Percentiles rank a stretch among this genome's conserved stretches.
These are phyloP conservation scores for Pangasius krempfi DNA, from an alignment of 2,797 vertebrate species.

Conservation along the genomic window DNA sequence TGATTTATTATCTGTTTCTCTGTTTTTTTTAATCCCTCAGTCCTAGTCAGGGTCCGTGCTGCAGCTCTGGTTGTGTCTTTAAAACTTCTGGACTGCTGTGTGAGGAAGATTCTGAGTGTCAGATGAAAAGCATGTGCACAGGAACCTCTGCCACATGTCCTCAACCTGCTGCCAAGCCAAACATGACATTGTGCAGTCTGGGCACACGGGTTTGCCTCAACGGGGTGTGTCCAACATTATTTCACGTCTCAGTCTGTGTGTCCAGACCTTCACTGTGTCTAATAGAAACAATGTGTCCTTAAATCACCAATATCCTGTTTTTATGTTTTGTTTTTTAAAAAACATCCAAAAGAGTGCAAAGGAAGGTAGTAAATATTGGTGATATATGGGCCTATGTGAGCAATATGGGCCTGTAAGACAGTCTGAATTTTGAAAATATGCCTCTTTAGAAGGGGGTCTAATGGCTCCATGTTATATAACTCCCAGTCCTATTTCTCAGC, in stretches of 20 bases:
- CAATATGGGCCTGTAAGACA: slow-evolving; percentile 13
- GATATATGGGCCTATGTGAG: neutral
- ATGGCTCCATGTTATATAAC: neutral
- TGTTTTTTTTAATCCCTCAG: slow-evolving; percentile 60
- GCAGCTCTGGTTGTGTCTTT: slow-evolving; percentile 69
- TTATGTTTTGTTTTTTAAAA: neutral
- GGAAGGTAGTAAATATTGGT: slow-evolving; percentile 30
- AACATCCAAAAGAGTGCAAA: neutral
- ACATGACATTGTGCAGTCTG: slow-evolving; percentile 76
- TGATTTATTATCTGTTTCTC: slow-evolving; percentile 11
- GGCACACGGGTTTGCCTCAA: slow-evolving; percentile 77
- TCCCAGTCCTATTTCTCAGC: no score
- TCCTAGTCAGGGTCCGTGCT: slow-evolving; percentile 83
- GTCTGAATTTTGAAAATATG: slow-evolving; percentile 32
- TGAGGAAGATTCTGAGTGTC: slow-evolving; percentile 76
- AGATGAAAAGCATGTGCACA: slow-evolving; percentile 68
- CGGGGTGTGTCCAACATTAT: slow-evolving; percentile 71
- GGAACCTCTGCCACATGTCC: slow-evolving; percentile 73
- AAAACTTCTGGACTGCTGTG: slow-evolving; percentile 66
- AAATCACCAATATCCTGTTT: neutral
- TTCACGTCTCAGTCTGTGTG: neutral
- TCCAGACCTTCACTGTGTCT: slow-evolving; percentile 57
- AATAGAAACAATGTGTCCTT: neutral
- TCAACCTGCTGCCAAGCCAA: slow-evolving; percentile 69
- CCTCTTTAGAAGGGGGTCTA: slow-evolving; percentile 24